Conservation (phyloP, 2,888 invertebrate genomes). For the Ormyrus labotus region DNA sequence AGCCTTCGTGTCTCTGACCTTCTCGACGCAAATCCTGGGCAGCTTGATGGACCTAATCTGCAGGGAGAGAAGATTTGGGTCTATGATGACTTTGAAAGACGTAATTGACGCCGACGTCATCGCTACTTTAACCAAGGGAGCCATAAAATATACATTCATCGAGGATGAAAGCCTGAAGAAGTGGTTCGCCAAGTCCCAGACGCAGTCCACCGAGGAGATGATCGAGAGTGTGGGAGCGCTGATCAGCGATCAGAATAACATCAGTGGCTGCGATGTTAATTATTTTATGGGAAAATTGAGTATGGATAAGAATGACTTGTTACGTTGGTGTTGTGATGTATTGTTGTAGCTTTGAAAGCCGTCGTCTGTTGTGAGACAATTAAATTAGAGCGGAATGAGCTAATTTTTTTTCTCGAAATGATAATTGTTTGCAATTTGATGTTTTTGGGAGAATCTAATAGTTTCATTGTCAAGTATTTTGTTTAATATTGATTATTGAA, state of each 20-base stretch:
- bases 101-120: background rate
- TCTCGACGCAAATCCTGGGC: background rate
- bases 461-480: too few relatives aligned
- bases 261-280: slow-evolving; percentile 3
- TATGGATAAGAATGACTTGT: background rate
- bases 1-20: background rate
- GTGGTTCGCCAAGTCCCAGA: background rate
- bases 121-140: background rate
- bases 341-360: too few relatives aligned
- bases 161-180: background rate
- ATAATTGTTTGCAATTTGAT: too few relatives aligned
- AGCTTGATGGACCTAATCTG: background rate
- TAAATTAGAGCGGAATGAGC: too few relatives aligned
- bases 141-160: background rate
- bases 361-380: too few relatives aligned
- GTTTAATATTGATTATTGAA: too few relatives aligned
- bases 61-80: background rate
- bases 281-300: background rate
- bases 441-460: too few relatives aligned
- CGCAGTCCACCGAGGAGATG: background rate
- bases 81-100: background rate
- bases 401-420: too few relatives aligned
- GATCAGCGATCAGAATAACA: background rate
- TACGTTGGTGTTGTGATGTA: too few relatives aligned
- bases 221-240: background rate